Conservation (phyloP, 2,797 vertebrate species). For the Cynodonichthys magdalenae region DNA sequence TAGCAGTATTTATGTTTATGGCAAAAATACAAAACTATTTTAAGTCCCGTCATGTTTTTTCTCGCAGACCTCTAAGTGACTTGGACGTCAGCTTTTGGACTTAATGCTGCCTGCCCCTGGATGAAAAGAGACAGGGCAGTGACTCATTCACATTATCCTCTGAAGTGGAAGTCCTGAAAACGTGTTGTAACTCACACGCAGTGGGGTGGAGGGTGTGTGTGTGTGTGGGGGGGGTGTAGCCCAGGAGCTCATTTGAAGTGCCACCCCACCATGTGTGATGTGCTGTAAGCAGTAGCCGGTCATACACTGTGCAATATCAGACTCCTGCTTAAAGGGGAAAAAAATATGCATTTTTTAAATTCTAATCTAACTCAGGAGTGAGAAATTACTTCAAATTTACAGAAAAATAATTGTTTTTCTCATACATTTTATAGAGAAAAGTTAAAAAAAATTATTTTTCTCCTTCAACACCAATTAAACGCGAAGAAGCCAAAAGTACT, state of each 20-base stretch:
- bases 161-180: slow-evolving; percentile 77
- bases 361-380: not conserved
- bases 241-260: slow-evolving; percentile 60
- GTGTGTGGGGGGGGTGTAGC: slow-evolving; percentile 1
- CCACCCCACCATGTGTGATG: slow-evolving; percentile 66
- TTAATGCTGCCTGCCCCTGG: slow-evolving; percentile 55
- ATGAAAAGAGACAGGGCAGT: slow-evolving; percentile 49
- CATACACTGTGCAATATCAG: slow-evolving; percentile 24
- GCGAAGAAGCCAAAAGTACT: not conserved
- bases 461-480: not conserved
- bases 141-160: slow-evolving; percentile 74
- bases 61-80: slow-evolving; percentile 40
- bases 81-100: slow-evolving; percentile 49
- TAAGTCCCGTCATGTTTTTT: slow-evolving; percentile 30
- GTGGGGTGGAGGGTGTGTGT: slow-evolving; percentile 18
- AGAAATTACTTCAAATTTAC: slow-evolving; percentile 2
- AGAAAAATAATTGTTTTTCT: not conserved
- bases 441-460: not conserved
- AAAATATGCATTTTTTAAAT: slow-evolving; percentile 20
- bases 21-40: slow-evolving; percentile 41
- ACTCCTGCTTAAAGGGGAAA: slow-evolving; percentile 25
- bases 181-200: slow-evolving; percentile 32
- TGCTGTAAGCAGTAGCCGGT: slow-evolving; percentile 54
- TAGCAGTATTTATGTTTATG: not conserved
- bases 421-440: too few relatives aligned